Percentiles rank a stretch among this genome's conserved stretches.
These are phyloP conservation scores for Parochlus steinenii DNA, from an alignment of 2,888 invertebrate genomes.

Conservation along the genomic window DNA sequence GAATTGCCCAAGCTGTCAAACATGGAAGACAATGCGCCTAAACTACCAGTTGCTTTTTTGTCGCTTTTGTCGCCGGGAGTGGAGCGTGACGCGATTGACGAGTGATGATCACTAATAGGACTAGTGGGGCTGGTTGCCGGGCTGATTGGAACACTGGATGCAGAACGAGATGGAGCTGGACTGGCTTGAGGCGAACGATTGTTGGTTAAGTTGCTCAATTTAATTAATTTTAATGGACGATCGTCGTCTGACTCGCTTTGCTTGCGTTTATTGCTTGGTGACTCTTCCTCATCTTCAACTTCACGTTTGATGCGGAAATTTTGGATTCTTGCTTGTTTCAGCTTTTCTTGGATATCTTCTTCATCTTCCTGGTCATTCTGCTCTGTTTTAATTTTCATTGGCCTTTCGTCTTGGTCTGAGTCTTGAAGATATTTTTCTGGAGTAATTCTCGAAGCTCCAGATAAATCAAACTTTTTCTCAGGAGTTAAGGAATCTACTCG, in stretches of 20 bases:
- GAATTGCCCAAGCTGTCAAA: conserved; percentile 49
- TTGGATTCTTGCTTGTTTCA: conserved; percentile 31
- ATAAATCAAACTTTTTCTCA: conserved; percentile 52
- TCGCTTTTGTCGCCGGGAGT: conserved; percentile 30
- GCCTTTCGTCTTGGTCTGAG: conserved; percentile 29
- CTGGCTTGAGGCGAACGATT: conserved; percentile 33
- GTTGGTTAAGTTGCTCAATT: neutral
- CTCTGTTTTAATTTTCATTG: conserved; percentile 38
- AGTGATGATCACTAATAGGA: conserved; percentile 54
- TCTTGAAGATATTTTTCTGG: conserved; percentile 39
- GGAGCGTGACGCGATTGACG: conserved; percentile 55
- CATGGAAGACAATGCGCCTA: conserved; percentile 78
- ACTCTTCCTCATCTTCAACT: conserved; percentile 40
- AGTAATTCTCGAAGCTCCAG: conserved; percentile 46
- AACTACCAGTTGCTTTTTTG: conserved; percentile 44
- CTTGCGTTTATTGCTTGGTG: too few relatives aligned
- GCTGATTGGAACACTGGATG: conserved; percentile 21
- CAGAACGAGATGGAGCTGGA: conserved; percentile 32
- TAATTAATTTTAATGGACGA: conserved; percentile 9
- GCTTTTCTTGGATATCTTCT: conserved; percentile 34
- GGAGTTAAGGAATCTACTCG: conserved; percentile 68
- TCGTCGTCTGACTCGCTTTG: conserved; percentile 10
- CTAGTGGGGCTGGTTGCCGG: conserved; percentile 45
- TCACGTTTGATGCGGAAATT: conserved; percentile 46
- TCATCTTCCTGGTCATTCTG: conserved; percentile 35